phyloP scores from a whole-genome alignment of 2,888 invertebrate genomes.

The Microctonus brassicae region DNA sequence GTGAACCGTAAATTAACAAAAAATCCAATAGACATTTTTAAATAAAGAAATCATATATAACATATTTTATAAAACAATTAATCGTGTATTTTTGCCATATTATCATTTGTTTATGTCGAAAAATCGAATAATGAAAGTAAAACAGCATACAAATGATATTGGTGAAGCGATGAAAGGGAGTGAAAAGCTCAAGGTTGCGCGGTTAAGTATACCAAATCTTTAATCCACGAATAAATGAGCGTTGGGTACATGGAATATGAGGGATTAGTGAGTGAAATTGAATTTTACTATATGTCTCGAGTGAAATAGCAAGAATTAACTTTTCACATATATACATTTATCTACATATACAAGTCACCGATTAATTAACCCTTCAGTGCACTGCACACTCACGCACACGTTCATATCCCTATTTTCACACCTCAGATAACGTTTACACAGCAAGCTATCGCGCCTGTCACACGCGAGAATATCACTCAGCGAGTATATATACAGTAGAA shows the following conservation, averaged over 20 bases:
- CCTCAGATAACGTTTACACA: neutral
- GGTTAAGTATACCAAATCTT: neutral
- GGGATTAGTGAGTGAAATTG: neutral
- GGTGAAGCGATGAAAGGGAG: neutral
- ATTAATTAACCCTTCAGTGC: constrained; percentile 16
- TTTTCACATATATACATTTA: neutral
- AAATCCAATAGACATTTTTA: no score
- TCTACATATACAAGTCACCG: neutral
- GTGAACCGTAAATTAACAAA: no score
- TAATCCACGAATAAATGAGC: neutral
- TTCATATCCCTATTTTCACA: constrained; percentile 13
- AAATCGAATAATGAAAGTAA: neutral
- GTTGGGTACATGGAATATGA: neutral
- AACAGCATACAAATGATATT: neutral
- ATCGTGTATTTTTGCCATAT: no score
- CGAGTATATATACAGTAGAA: neutral
- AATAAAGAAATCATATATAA: no score
- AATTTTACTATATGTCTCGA: neutral
- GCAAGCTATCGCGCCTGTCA: neutral
- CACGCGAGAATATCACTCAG: neutral
- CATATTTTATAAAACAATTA: no score
- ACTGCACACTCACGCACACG: no score
- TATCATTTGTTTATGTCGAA: no score
- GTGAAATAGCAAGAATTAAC: neutral
- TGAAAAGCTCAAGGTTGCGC: neutral